Evolutionary conservation across 92 coral and sea anemone species (phyloP), one percentile per base, ranked within the genome.

Genomic region (Epizoanthus stellaris): DNA sequence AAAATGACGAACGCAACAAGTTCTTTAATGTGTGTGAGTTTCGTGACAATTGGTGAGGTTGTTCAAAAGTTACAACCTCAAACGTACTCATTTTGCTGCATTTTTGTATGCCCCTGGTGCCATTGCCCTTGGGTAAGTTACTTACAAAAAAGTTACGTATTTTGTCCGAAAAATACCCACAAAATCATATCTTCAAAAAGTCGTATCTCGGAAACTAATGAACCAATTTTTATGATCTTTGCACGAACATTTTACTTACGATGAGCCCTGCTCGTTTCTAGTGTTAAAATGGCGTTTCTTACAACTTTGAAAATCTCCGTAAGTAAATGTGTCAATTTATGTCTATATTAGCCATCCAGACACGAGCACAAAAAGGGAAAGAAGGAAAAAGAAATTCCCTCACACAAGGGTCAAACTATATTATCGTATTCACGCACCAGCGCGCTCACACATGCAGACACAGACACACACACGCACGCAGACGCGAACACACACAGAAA

Each of bases 261-360:
- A 74, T 12, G 47, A 74, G 43, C 21, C 8, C 64, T 74, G 8
- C 80, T 11, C 61, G 77, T 21, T 74, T 53, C 64, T 53, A 74
- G 11, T 36, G 64, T 74, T 10, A 74, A 21, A 74, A 74, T 19
- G 25, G 38, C 25, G 64, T 23, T 75, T 75, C 38, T 53, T 16
- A 53, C 80, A 74, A 54, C 64, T 74, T 74, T 74, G 64, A 56
- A 74, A 74, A 74, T 74, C 65, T n/a, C n/a, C n/a, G n/a, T n/a
- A n/a, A n/a, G n/a, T n/a, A n/a, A n/a, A n/a, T n/a, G n/a, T n/a
- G n/a, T n/a, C n/a, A n/a, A n/a, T n/a, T 61, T 30, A 2, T 30
- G 36, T 30, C 36, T 30, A 30, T 30, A 30, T 30, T 30, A 30
- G 36, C 36, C 36, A 30, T 30, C 36, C 36, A 30, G 36, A 30